phyloP scores from a whole-genome alignment of 1,140 invertebrate genomes.

The Meloidogyne floridensis region DNA sequence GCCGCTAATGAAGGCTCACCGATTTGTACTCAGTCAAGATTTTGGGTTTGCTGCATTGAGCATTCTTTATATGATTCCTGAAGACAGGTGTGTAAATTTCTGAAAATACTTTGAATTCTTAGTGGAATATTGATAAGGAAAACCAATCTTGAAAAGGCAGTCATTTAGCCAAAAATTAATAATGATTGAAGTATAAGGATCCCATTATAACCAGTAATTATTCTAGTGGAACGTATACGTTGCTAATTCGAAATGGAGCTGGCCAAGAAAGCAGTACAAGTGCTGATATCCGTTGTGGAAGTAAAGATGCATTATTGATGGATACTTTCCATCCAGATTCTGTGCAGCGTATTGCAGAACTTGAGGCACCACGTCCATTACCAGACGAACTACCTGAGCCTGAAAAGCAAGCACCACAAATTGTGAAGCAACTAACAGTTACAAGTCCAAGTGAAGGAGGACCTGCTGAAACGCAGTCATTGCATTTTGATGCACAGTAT shows the following conservation, averaged over 20 bases:
- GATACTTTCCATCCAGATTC: slow-evolving; percentile 64
- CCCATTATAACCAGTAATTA: slow-evolving; percentile 37
- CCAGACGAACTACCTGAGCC: slow-evolving; percentile 57
- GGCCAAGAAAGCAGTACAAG: slow-evolving; percentile 66
- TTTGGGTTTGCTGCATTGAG: slow-evolving; percentile 93
- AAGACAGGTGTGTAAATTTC: slow-evolving; percentile 79
- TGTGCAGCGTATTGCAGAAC: slow-evolving; percentile 52
- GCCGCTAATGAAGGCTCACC: slow-evolving; percentile 58
- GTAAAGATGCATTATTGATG: slow-evolving; percentile 52
- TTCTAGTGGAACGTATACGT: slow-evolving; percentile 67
- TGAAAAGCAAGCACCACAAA: slow-evolving; percentile 52
- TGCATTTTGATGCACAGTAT: slow-evolving; percentile 64
- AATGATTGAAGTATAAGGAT: too few species aligned
- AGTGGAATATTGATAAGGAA: too few species aligned
- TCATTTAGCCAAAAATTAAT: too few species aligned
- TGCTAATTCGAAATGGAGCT: slow-evolving; percentile 67
- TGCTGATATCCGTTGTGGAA: slow-evolving; percentile 54
- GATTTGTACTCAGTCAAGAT: slow-evolving; percentile 73
- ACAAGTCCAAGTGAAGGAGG: slow-evolving; percentile 34
- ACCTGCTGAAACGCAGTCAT: slow-evolving; percentile 58
- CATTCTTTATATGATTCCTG: slow-evolving; percentile 86
- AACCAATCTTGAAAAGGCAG: too few species aligned
- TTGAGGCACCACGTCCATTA: slow-evolving; percentile 57
- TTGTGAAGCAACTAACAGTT: slow-evolving; percentile 52
- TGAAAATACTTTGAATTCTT: too few species aligned